Base-by-base conservation (phyloP, 2,113 vertebrate species). In the Myrmecobius fasciatus region DNA sequence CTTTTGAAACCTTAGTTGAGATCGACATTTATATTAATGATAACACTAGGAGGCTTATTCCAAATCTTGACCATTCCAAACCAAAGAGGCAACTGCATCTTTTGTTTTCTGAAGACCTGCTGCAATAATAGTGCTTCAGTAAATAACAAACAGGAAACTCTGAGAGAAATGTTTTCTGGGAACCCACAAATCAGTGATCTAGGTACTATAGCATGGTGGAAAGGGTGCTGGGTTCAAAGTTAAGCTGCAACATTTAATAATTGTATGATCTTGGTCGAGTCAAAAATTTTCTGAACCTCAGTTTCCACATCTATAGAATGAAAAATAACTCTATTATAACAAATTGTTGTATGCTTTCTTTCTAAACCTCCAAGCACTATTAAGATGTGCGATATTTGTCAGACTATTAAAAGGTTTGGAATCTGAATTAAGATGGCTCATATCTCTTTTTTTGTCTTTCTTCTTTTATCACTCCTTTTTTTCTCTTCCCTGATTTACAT, bases 21-120 rank as follows among this genome's bases (percentile, higher is more conserved):
- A 91, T 94, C 97, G 96, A 97, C 95, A 97, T 97, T 97, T 97
- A 97, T 94, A 96, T 92, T 97, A 52, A 95, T 97, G 95, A 94
- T 56, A 93, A 90, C 92, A 93, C 93, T 96, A 91, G 97, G 88
- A 97, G 96, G 96, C 96, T 90, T 93, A 94, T 97, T 96, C 92
- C 95, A 53, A 95, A 90, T 89, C 92, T 96, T 97, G 94, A 92
- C 67, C 91, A 97, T 96, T 96, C 95, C 54, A 93, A 90, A 52
- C 75, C 93, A 91, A 95, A 92, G 93, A 94, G 96, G 91, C 95
- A 95, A 96, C 36, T 90, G 96, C 95, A 97, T 54, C 94, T 92
- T 89, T 96, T 93, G 56, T 92, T 94, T 97, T 96, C 91, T 96
- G 46, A 93, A 96, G 91, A 93, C 96, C 52, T 93, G 94, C 94